Evolutionary conservation across 2,797 vertebrate genomes (phyloP).

Genomic region (Odontamblyopus rebecca): DNA sequence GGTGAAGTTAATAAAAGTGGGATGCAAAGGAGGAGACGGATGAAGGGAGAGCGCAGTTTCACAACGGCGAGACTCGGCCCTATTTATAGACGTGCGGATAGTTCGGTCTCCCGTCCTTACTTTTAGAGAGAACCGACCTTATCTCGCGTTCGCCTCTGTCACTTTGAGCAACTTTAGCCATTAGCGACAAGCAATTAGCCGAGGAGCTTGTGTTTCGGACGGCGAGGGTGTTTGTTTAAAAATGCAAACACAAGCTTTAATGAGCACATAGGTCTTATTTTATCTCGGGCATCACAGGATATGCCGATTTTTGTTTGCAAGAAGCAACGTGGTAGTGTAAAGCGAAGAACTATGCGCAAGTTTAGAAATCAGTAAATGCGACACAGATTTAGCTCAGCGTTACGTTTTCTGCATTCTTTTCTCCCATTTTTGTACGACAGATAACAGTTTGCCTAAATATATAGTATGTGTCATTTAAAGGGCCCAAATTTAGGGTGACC

Average conservation of each 20-base stretch:
- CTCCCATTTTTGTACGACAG: too few species aligned
- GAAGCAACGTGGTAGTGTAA: background rate
- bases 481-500: too few species aligned
- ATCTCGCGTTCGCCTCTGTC: background rate
- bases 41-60: too few species aligned
- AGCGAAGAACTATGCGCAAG: background rate
- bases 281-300: background rate
- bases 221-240: background rate
- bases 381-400: too few species aligned
- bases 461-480: too few species aligned
- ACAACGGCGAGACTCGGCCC: background rate
- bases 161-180: background rate
- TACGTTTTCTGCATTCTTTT: too few species aligned
- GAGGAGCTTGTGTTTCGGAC: background rate
- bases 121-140: constrained; percentile 2
- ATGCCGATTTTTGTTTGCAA: background rate
- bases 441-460: too few species aligned
- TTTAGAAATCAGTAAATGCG: too few species aligned
- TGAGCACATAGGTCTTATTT: background rate
- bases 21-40: background rate
- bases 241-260: background rate
- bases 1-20: background rate
- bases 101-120: background rate
- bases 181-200: background rate
- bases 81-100: background rate